phyloP scores from a whole-genome alignment of 2,113 vertebrate genomes.

The Muntiacus reevesi region DNA sequence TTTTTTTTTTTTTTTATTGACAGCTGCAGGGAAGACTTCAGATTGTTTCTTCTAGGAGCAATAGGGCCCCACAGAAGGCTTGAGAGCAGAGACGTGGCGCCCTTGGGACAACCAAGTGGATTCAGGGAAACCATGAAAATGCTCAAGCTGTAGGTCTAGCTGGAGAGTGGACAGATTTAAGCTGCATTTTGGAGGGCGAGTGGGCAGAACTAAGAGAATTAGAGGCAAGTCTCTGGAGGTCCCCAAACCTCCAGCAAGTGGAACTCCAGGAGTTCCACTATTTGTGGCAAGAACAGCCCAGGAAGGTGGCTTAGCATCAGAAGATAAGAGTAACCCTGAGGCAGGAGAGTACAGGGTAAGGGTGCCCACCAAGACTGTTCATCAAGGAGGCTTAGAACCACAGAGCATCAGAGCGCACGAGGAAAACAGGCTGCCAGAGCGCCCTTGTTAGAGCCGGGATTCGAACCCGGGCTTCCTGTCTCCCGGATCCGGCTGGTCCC shows the following conservation, averaged over 20 bases:
- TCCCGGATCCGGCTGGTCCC: background rate
- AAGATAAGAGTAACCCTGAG: background rate
- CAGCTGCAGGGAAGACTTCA: background rate
- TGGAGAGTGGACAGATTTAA: background rate
- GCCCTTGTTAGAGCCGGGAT: background rate
- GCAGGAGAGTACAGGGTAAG: background rate
- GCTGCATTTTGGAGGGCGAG: background rate
- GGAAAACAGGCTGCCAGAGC: background rate
- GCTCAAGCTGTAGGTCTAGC: background rate
- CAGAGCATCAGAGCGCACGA: background rate
- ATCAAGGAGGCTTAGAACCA: background rate
- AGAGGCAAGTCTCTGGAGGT: background rate
- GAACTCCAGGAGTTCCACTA: background rate
- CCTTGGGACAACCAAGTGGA: background rate
- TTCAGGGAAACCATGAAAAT: background rate
- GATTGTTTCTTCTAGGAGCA: background rate
- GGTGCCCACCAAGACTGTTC: background rate
- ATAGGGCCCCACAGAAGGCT: background rate
- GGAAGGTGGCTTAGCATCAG: background rate
- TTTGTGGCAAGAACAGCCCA: background rate
- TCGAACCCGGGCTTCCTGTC: background rate
- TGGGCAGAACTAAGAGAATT: background rate
- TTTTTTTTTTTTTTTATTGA: background rate
- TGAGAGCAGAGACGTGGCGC: accelerated
- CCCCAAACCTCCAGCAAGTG: background rate